Evolutionary conservation across 2,888 invertebrate genomes (phyloP), one percentile per base, ranked within the genome.

Genomic region (Agrotis exclamationis): DNA sequence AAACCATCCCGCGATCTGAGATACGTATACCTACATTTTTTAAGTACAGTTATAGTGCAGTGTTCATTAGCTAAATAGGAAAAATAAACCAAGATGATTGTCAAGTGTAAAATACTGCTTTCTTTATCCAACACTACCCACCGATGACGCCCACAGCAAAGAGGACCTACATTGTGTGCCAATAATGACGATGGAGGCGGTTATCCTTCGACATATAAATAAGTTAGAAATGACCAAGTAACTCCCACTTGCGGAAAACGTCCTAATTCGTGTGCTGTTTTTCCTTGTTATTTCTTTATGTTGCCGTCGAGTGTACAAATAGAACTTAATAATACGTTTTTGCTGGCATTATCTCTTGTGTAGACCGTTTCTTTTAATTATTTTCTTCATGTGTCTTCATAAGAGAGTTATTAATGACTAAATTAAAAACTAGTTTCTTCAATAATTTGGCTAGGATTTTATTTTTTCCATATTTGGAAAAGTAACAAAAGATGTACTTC

Each of bases 181-280:
- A n/a, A n/a, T n/a, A n/a, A n/a, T n/a, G n/a, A n/a, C n/a, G n/a
- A n/a, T n/a, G n/a, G n/a, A n/a, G n/a, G n/a, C n/a, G n/a, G n/a
- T n/a, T n/a, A n/a, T n/a, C n/a, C n/a, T n/a, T n/a, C n/a, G n/a
- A n/a, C n/a, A n/a, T 76, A 80, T 79, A 80, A 80, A 80, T 76
- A 76, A 68, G 51, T 68, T 48, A 76, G 66, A 80, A 80, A 71
- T 80, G 50, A 60, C 63, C 71, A 57, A 56, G 60, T 33, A 67
- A 60, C 63, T 65, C 22, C 56, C 56, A 66, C 71, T 64, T 57
- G 63, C 48, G 63, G 63, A 62, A 62, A 63, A 48, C 54, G 59
- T 57, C 51, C 45, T 79, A 70, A 79, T 66, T 70, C 59, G 33
- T 60, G n/a, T 56, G 54, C 22, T 51, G 48, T 54, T 79, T 78